Evolutionary conservation across 2,797 vertebrate species (phyloP), one percentile per base, ranked within the genome.

Genomic region (Alauda arvensis): DNA sequence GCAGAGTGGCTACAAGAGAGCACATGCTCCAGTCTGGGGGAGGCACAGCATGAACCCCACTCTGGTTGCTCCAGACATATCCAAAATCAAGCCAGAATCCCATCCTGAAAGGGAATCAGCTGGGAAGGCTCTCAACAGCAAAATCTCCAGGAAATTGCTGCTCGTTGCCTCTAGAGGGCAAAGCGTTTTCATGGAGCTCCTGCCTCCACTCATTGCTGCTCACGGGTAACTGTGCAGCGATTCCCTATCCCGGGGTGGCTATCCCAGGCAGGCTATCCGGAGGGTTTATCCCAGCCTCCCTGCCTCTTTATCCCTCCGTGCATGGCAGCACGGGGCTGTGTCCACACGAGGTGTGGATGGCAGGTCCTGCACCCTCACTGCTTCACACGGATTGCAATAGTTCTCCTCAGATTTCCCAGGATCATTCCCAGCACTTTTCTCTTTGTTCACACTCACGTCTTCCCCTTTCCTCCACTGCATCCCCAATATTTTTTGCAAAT

Each of bases 121-220:
- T 0, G 39, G 15, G 12, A 40, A 42, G 45, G 28, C 43, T 68
- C 3, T 0, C n/a, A 34, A 17, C 7, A 37, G 42, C 42, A 21
- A 55, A 62, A 75, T 29, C 18, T 19, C 12, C 49, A 10, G 43
- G 80, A 53, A 62, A 67, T 25, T 85, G 77, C 87, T 48, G 63
- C 68, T 69, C 9, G 0, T 37, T 60, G 71, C 93, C 93, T 93
- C 87, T 93, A 95, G 93, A 89, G 92, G 94, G 94, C 91, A 92
- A 93, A 89, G 68, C 13, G 5, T 55, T 65, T 57, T 77, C 79
- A 56, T 14, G 3, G 37, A 48, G 34, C 1, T 14, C 52, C 33
- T 1, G 24, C n/a, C 74, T 5, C 6, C 2, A 0, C 66, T 23
- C 46, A 6, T 20, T 1, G 1, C 12, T 45, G 26, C 4, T 0